Evolutionary conservation across 1,140 invertebrate species (phyloP).

Genomic region (Bombus balteatus): DNA sequence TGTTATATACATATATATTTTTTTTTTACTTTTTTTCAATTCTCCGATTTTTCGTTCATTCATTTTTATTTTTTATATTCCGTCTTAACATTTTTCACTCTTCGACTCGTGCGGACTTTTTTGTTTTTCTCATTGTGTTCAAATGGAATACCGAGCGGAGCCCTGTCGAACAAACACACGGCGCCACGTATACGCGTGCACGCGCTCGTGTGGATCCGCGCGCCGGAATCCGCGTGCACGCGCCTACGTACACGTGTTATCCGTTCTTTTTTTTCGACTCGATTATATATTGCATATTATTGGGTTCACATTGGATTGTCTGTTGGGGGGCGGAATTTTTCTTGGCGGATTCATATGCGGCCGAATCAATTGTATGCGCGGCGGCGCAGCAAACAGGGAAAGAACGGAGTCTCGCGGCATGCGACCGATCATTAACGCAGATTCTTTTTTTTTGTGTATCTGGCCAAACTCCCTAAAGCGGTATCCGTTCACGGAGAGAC

Average conservation of each 20-base stretch:
- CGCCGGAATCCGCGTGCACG: background rate
- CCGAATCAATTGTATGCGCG: conserved; percentile 36
- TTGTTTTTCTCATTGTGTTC: conserved; percentile 5
- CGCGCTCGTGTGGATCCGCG: background rate
- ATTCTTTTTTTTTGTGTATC: conserved; percentile 71
- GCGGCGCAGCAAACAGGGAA: conserved; percentile 76
- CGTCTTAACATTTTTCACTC: conserved; percentile 39
- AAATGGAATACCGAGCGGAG: conserved; percentile 37
- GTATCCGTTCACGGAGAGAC: conserved; percentile 74
- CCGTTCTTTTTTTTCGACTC: conserved; percentile 51
- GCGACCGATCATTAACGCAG: conserved; percentile 54
- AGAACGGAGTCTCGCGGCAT: conserved; percentile 62
- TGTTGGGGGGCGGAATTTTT: conserved; percentile 72
- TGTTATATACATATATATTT: conserved; percentile 5
- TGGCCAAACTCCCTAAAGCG: conserved; percentile 83
- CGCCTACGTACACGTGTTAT: conserved; percentile 32
- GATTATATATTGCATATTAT: conserved; percentile 32
- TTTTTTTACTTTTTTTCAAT: conserved; percentile 13
- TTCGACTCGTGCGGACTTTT: conserved; percentile 34
- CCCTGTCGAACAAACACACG: conserved; percentile 37
- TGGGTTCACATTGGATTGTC: conserved; percentile 80
- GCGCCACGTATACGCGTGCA: conserved; percentile 43
- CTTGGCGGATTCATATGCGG: conserved; percentile 80
- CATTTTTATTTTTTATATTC: conserved; percentile 25
- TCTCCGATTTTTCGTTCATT: background rate